These are phyloP conservation scores for Glossosoma conforme DNA, from an alignment of 1,140 invertebrate genomes.

Conservation along the genomic window DNA sequence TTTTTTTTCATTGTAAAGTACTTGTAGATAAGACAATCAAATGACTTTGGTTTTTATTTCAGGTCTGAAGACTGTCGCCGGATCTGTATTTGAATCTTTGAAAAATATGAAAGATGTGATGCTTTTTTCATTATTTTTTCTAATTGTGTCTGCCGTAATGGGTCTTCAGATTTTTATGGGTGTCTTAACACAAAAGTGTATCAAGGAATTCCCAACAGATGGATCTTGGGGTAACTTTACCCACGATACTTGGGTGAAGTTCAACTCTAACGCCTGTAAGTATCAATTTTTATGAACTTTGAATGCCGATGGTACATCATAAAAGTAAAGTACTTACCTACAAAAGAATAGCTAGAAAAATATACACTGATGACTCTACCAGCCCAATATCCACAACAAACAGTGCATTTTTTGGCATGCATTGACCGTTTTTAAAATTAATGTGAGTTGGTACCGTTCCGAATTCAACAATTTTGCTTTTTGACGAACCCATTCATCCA, in stretches of 20 bases:
- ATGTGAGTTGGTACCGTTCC: too few species aligned
- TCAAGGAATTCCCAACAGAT: conserved; percentile 81
- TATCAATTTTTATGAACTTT: conserved; percentile 31
- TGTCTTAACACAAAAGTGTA: conserved; percentile 93
- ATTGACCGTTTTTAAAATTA: too few species aligned
- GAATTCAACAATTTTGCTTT: too few species aligned
- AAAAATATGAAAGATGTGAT: conserved; percentile 99
- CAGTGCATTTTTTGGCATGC: too few species aligned
- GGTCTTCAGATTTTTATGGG: conserved; percentile 99
- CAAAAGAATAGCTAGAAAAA: too few species aligned
- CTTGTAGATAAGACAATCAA: too few species aligned
- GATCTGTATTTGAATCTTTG: conserved; percentile 98
- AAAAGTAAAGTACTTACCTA: too few species aligned
- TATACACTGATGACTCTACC: too few species aligned
- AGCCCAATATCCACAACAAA: too few species aligned
- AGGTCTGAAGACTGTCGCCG: conserved; percentile 99
- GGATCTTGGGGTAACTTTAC: conserved; percentile 83
- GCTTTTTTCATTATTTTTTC: conserved; percentile 97
- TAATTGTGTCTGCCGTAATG: conserved; percentile 97
- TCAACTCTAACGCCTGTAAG: conserved; percentile 78
- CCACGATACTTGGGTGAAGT: conserved; percentile 75
- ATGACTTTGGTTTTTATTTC: conserved; percentile 33
- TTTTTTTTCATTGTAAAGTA: too few species aligned
- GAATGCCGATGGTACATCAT: too few species aligned
- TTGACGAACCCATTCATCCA: too few species aligned